These are phyloP conservation scores for Gorsachius magnificus DNA, from an alignment of 2,797 vertebrate genomes.

Conservation along the genomic window DNA sequence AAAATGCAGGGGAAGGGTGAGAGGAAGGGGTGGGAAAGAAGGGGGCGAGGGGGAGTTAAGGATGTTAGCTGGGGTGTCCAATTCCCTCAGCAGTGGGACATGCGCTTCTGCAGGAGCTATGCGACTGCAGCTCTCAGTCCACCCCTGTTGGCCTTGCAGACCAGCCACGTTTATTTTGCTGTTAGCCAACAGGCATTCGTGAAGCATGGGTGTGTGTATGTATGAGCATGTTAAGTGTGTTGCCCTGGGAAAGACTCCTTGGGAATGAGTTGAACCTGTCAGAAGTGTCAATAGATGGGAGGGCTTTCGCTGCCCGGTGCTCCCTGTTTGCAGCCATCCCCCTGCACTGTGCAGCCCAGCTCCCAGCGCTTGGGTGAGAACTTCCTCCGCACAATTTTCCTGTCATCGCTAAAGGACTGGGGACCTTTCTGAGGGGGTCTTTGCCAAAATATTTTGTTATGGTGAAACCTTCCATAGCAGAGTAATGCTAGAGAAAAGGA, in stretches of 20 bases:
- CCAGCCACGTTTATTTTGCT: background rate
- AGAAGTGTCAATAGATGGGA: background rate
- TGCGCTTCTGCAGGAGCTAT: background rate
- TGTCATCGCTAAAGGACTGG: background rate
- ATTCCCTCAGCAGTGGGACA: background rate
- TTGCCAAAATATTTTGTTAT: background rate
- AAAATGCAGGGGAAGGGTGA: background rate
- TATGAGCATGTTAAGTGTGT: background rate
- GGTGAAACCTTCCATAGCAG: background rate
- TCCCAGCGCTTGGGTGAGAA: background rate
- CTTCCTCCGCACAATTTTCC: background rate
- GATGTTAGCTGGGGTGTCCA: background rate
- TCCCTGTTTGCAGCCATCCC: background rate
- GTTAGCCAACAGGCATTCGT: background rate
- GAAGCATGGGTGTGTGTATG: rapidly evolving
- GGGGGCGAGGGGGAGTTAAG: background rate
- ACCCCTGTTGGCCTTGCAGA: background rate
- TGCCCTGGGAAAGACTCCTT: background rate
- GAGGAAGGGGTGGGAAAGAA: background rate
- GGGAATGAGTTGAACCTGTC: background rate
- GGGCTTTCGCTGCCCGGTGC: background rate
- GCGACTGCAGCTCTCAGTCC: background rate
- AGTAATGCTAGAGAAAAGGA: background rate
- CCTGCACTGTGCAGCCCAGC: background rate
- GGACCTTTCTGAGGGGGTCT: background rate